Conservation (phyloP, 2,113 vertebrate species). For the Elaphurus davidianus region DNA sequence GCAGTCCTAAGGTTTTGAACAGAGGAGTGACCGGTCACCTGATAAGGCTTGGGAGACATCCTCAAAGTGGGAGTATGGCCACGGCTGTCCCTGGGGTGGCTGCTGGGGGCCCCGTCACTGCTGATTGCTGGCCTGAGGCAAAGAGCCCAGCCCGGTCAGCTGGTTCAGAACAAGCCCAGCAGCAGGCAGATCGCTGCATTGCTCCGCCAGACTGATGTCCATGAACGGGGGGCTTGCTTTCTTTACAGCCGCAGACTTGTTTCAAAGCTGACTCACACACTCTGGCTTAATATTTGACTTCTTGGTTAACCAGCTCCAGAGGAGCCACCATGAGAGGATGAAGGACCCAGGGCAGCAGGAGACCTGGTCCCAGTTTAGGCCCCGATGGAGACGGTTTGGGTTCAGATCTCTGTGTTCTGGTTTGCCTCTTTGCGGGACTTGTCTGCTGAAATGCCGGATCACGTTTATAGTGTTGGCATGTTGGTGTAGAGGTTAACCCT, state of each 20-base stretch:
- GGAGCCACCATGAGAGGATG: not conserved
- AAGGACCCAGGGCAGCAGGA: not conserved
- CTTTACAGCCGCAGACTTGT: not conserved
- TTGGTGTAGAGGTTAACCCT: not conserved
- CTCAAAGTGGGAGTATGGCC: not conserved
- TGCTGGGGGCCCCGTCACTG: not conserved
- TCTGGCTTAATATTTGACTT: slow-evolving; percentile 36
- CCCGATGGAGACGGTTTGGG: not conserved
- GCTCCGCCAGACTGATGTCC: not conserved
- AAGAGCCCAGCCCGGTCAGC: not conserved
- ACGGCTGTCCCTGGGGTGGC: not conserved
- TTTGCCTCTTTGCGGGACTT: not conserved
- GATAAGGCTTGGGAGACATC: not conserved
- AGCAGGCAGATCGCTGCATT: not conserved
- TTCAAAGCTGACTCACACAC: slow-evolving; percentile 42
- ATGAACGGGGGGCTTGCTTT: not conserved
- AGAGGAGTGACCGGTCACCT: not conserved
- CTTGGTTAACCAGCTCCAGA: not conserved
- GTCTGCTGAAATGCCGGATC: not conserved
- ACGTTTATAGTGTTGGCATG: not conserved
- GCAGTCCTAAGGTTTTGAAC: not conserved
- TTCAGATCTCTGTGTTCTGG: not conserved
- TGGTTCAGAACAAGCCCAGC: not conserved
- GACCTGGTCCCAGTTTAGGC: not conserved
- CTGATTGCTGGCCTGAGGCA: not conserved